phyloP scores from a whole-genome alignment of 1,140 invertebrate species.

The Oryzaephilus surinamensis region DNA sequence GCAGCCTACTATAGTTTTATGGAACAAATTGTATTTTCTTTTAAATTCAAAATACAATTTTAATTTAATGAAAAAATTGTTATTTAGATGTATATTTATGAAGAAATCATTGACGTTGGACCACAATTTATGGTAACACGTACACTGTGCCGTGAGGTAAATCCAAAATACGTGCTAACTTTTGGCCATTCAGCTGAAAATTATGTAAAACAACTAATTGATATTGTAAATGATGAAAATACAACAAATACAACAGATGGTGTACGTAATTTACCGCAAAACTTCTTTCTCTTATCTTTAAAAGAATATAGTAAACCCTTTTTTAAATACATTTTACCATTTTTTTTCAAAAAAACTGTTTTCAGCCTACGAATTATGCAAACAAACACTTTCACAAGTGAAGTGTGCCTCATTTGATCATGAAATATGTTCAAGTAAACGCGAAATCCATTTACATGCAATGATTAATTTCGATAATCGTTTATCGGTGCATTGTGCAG shows the following conservation, averaged over 20 bases:
- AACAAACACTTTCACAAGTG: constrained; percentile 47
- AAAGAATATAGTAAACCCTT: constrained; percentile 45
- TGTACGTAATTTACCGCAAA: constrained; percentile 26
- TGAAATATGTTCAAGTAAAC: constrained; percentile 46
- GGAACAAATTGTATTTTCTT: constrained; percentile 38
- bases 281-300: constrained; percentile 42
- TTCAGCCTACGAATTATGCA: constrained; percentile 50
- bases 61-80: constrained; percentile 14
- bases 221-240: constrained; percentile 22
- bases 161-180: constrained; percentile 47
- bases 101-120: constrained; percentile 48
- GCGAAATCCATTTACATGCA: constrained; percentile 52
- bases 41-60: constrained; percentile 11
- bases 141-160: constrained; percentile 49
- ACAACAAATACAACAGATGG: constrained; percentile 26
- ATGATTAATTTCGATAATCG: constrained; percentile 55
- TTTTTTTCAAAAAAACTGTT: constrained; percentile 3
- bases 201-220: constrained; percentile 41
- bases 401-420: constrained; percentile 51
- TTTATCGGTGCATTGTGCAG: constrained; percentile 57
- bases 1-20: constrained; percentile 58
- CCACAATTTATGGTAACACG: constrained; percentile 48
- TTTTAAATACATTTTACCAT: constrained; percentile 7
- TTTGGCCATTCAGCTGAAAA: constrained; percentile 39
- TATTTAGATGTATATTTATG: constrained; percentile 45